These are phyloP conservation scores for Mayetiola destructor DNA, from an alignment of 2,888 invertebrate genomes.

Conservation along the genomic window DNA sequence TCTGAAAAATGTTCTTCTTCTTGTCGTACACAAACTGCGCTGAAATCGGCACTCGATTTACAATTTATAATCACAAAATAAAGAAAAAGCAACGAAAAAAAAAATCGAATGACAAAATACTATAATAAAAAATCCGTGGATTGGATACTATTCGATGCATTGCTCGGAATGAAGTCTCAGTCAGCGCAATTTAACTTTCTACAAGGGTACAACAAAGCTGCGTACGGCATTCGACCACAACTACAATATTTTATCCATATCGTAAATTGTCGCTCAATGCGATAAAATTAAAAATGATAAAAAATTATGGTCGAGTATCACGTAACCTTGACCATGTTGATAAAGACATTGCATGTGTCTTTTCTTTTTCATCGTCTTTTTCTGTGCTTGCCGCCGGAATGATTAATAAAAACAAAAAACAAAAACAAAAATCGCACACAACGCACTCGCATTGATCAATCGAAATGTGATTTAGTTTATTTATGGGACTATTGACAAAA, in stretches of 20 bases:
- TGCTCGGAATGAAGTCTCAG: not conserved
- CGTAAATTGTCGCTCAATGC: slow-evolving; percentile 11
- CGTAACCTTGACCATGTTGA: slow-evolving; percentile 10
- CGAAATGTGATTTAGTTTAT: too few relatives aligned
- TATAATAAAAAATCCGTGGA: too few relatives aligned
- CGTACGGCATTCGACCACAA: too few relatives aligned
- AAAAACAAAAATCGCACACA: too few relatives aligned
- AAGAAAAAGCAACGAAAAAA: too few relatives aligned
- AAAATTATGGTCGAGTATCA: not conserved
- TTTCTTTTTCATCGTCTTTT: not conserved
- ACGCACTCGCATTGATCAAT: too few relatives aligned
- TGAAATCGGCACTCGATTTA: not conserved
- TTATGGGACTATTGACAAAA: slow-evolving; percentile 1
- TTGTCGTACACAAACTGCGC: too few relatives aligned
- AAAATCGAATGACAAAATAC: too few relatives aligned
- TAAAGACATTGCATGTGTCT: not conserved
- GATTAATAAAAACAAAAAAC: too few relatives aligned
- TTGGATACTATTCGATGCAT: not conserved
- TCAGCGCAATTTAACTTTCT: slow-evolving; percentile 12
- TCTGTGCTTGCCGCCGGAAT: not conserved
- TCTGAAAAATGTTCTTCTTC: not conserved
- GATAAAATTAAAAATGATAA: slow-evolving; percentile 8
- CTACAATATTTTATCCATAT: slow-evolving; percentile 8
- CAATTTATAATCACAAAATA: not conserved
- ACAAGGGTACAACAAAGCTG: slow-evolving; percentile 8